phyloP scores from a whole-genome alignment of 2,113 vertebrate species.

The Strix uralensis region DNA sequence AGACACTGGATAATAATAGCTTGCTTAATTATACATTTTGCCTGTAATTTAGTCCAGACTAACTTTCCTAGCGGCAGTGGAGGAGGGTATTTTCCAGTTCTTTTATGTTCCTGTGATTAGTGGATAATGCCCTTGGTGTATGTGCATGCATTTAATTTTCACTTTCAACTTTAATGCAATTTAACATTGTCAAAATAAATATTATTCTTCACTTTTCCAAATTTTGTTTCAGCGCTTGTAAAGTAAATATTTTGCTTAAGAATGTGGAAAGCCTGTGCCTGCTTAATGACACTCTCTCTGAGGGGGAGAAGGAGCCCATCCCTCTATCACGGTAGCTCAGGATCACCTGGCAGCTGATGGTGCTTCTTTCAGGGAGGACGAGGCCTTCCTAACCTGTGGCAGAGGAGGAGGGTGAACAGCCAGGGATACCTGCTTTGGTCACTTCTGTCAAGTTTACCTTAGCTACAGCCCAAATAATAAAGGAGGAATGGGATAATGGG shows the following conservation, averaged over 20 bases:
- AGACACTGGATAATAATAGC: slow-evolving; percentile 37
- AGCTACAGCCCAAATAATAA: not conserved
- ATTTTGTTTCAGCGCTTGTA: slow-evolving; percentile 7
- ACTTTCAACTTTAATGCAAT: slow-evolving; percentile 36
- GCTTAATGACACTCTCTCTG: not conserved
- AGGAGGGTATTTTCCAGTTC: slow-evolving; percentile 40
- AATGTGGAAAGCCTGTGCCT: slow-evolving; percentile 17
- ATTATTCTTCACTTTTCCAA: slow-evolving; percentile 48
- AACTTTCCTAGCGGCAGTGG: slow-evolving; percentile 11
- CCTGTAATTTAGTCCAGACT: slow-evolving; percentile 49
- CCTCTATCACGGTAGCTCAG: not conserved
- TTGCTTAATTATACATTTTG: slow-evolving; percentile 49
- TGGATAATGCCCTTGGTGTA: not conserved
- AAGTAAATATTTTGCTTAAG: slow-evolving; percentile 52
- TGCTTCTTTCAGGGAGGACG: not conserved
- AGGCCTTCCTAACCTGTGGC: not conserved
- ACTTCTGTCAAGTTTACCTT: not conserved
- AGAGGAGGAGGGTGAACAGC: not conserved
- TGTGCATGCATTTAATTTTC: slow-evolving; percentile 50
- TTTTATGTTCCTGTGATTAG: slow-evolving; percentile 43
- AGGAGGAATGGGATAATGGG: not conserved
- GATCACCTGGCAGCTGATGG: rapidly evolving
- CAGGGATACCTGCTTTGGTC: not conserved
- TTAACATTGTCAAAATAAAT: slow-evolving; percentile 55
- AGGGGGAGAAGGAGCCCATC: not conserved